Evolutionary conservation across 2,888 invertebrate species (phyloP).

Genomic region (Amiota mariae): DNA sequence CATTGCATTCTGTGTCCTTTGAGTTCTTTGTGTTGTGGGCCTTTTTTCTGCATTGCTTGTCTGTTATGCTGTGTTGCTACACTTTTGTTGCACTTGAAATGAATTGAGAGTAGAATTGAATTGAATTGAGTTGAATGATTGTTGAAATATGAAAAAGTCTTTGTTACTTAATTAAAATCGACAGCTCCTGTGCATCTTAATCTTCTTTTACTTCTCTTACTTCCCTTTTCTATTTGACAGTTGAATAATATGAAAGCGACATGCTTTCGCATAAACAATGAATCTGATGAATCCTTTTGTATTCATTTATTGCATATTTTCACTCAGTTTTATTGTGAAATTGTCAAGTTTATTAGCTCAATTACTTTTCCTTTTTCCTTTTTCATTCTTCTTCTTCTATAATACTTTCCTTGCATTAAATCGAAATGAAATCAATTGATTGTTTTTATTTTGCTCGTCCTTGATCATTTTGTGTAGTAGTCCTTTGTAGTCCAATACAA

Average conservation of each 20-base stretch:
- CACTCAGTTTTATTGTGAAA: background rate
- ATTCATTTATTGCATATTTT: background rate
- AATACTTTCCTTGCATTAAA: background rate
- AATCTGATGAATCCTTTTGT: background rate
- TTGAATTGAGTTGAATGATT: background rate
- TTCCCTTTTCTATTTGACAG: background rate
- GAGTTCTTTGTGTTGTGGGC: background rate
- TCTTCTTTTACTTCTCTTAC: too few relatives aligned
- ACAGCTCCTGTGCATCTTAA: conserved; percentile 17
- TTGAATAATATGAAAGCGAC: background rate
- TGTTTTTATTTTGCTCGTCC: too few relatives aligned
- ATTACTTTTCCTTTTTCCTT: background rate
- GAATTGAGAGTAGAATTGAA: conserved; percentile 5
- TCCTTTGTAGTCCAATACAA: background rate
- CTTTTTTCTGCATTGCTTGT: background rate
- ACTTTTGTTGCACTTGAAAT: background rate
- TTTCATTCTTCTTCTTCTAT: too few relatives aligned
- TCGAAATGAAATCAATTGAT: background rate
- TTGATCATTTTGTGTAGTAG: too few relatives aligned
- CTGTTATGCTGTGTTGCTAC: conserved; percentile 12
- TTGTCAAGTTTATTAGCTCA: conserved; percentile 24
- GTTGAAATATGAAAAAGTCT: background rate
- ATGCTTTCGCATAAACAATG: background rate
- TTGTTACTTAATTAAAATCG: conserved; percentile 53
- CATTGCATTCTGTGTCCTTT: background rate